Percentiles rank a stretch among this genome's conserved stretches.
phyloP scores from a whole-genome alignment of 2,888 invertebrate species.

The Xylota sylvarum region DNA sequence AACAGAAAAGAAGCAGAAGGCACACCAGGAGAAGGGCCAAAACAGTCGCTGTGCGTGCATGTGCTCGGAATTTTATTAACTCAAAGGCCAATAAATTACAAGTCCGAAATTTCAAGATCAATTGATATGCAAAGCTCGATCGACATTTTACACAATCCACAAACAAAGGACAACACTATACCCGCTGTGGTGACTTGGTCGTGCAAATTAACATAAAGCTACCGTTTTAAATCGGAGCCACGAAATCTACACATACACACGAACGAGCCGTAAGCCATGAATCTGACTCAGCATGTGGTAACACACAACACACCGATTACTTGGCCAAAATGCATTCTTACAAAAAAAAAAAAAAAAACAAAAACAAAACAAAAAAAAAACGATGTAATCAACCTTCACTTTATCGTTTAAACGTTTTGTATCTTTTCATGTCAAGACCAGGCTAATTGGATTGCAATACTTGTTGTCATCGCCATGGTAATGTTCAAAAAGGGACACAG shows the following conservation, averaged over 20 bases:
- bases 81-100: constrained; percentile 68
- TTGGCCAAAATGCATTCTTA: constrained; percentile 62
- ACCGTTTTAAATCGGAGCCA: constrained; percentile 72
- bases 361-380: constrained; percentile 20
- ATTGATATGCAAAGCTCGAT: constrained; percentile 73
- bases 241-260: constrained; percentile 46
- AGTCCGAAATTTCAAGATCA: constrained; percentile 70
- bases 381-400: constrained; percentile 71
- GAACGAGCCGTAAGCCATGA: constrained; percentile 21
- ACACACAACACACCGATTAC: constrained; percentile 11
- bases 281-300: constrained; percentile 51
- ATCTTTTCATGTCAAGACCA: constrained; percentile 66
- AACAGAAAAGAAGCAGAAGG: not conserved
- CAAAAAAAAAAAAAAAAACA: constrained; percentile 1
- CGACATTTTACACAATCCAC: constrained; percentile 57
- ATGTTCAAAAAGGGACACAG: constrained; percentile 14
- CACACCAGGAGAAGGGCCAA: constrained; percentile 29
- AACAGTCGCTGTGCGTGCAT: constrained; percentile 21
- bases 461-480: constrained; percentile 14
- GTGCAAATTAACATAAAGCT: constrained; percentile 69
- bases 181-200: constrained; percentile 34
- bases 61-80: constrained; percentile 72
- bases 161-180: constrained; percentile 16
- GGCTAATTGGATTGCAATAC: constrained; percentile 61
- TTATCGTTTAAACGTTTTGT: constrained; percentile 59